These are phyloP conservation scores for Macaria notata DNA, from an alignment of 2,888 invertebrate genomes.

Conservation along the genomic window DNA sequence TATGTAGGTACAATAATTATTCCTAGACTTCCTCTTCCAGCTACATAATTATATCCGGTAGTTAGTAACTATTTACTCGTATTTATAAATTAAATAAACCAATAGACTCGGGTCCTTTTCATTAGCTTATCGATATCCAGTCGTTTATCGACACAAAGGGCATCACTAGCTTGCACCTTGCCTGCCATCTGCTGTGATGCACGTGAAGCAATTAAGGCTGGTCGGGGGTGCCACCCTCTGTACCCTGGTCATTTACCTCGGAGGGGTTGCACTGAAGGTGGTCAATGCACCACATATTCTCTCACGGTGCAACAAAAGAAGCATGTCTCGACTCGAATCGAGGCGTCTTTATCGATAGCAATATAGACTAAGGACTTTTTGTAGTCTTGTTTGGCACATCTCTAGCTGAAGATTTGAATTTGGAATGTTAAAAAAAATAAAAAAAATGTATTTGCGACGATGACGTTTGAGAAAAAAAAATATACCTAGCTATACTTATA, in stretches of 20 bases:
- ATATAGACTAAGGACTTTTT: constrained; percentile 17
- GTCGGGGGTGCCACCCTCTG: constrained; percentile 77
- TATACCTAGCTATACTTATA: too few relatives aligned
- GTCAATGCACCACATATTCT: constrained; percentile 62
- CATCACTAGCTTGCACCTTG: constrained; percentile 78
- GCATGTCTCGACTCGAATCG: constrained; percentile 17
- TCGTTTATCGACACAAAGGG: constrained; percentile 61
- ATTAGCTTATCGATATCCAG: constrained; percentile 24
- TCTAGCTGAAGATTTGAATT: constrained; percentile 10
- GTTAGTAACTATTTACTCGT: background rate
- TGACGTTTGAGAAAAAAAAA: too few relatives aligned
- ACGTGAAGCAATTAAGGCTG: constrained; percentile 76
- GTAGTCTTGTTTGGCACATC: constrained; percentile 15
- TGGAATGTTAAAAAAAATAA: too few relatives aligned
- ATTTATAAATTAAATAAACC: background rate
- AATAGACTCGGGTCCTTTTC: background rate
- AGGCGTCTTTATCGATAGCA: too few relatives aligned
- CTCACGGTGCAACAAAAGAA: constrained; percentile 49
- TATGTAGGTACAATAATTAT: background rate
- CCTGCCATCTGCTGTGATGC: constrained; percentile 75
- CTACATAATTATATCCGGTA: background rate
- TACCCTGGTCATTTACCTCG: constrained; percentile 74
- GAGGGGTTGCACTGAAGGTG: constrained; percentile 60
- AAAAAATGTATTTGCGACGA: too few relatives aligned
- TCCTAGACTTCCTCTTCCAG: background rate